Evolutionary conservation across 2,797 vertebrate genomes (phyloP).

Genomic region (Eleutherodactylus coqui): DNA sequence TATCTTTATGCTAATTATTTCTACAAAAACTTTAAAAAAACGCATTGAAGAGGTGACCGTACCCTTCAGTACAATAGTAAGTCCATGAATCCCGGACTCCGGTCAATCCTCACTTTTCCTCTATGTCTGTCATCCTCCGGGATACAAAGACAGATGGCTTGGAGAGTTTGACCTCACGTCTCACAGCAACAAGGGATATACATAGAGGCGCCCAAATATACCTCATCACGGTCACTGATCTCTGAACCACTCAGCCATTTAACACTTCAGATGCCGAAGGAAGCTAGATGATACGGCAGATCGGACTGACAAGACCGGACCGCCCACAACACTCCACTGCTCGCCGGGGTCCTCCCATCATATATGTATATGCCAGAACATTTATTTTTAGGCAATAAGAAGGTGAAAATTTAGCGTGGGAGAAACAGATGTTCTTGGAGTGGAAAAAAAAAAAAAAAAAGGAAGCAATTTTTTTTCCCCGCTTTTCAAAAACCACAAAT

Average conservation of each 20-base stretch:
- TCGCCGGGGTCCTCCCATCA: not conserved
- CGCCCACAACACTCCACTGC: not conserved
- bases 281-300: not conserved
- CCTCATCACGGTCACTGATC: conserved; percentile 24
- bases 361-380: not conserved
- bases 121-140: conserved; percentile 15
- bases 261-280: conserved; percentile 19
- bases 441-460: not conserved
- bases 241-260: conserved; percentile 19
- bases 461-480: conserved; percentile 7
- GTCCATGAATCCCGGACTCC: not conserved
- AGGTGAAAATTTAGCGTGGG: not conserved
- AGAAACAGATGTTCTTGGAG: conserved; percentile 6
- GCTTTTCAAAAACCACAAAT: conserved; percentile 33
- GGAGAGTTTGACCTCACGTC: conserved; percentile 28
- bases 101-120: not conserved
- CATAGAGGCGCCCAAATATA: conserved; percentile 49
- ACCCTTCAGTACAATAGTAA: not conserved
- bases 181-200: conserved; percentile 43
- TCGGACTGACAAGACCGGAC: not conserved
- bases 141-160: conserved; percentile 46
- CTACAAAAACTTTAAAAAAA: not conserved
- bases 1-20: not conserved
- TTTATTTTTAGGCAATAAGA: conserved; percentile 34
- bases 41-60: not conserved